Evolutionary conservation across 2,113 vertebrate genomes (phyloP), one percentile per base, ranked within the genome.

Genomic region (Dendropsophus ebraccatus): DNA sequence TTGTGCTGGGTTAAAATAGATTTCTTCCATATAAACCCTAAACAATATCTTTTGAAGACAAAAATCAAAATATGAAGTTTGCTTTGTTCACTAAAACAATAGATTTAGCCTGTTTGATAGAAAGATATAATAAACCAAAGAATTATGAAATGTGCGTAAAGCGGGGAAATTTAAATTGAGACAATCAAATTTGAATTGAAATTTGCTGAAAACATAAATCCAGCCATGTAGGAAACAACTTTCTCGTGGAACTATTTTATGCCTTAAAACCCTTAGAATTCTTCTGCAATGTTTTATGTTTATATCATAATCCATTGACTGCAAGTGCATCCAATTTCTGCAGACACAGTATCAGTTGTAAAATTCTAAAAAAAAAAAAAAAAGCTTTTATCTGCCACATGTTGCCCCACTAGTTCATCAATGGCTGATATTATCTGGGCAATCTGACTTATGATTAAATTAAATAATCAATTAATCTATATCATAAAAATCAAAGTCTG

Each of bases 71-170:
- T n/a, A 75, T 75, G 25, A 58, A 58, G 21, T 19, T 41, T 58
- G 30, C 35, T 37, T 60, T 58, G 76, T 79, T 79, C 56, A 32
- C 35, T 58, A 58, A 79, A 23, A 60, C 76, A 79, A 79, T 58
- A n/a, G 50, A 6, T 56, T 50, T 4, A 35, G 12, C 52, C 25
- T 10, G 4, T 58, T 58, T 41, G 50, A 79, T 56, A 19, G 16
- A 79, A 58, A 13, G 32, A n/a, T 17, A 37, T 30, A 35, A 60
- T 1, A 35, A 47, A 47, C 54, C 1, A 28, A 79, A 5, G 28
- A 21, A 79, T 41, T 45, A 41, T 80, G 13, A 56, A 60, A 60
- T 35, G 23, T 25, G 17, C 25, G 30, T 60, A 12, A 60, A 41
- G 23, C 35, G 58, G 23, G 32, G 35, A 30, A 50, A 75, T 75